phyloP scores from a whole-genome alignment of 2,113 vertebrate genomes.

The Bos javanicus region DNA sequence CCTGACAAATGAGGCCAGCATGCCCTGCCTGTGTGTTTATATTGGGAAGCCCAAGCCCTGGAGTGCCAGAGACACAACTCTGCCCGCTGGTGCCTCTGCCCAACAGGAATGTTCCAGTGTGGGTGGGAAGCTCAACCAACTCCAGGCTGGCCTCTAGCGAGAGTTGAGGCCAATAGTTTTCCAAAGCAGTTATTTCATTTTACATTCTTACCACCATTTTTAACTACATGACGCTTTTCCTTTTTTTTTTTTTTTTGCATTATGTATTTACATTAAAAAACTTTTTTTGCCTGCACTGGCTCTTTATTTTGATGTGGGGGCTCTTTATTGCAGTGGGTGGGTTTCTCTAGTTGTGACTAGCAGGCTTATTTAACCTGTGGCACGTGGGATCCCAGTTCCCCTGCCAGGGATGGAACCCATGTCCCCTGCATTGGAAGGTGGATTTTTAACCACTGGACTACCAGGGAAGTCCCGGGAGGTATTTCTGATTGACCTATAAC shows the following conservation, averaged over 20 bases:
- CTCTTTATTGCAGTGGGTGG: background rate
- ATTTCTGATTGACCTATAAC: background rate
- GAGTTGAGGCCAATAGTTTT: background rate
- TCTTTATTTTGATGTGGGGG: background rate
- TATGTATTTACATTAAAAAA: background rate
- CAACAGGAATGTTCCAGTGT: background rate
- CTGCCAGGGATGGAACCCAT: background rate
- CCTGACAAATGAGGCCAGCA: background rate
- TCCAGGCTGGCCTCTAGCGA: background rate
- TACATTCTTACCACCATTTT: background rate
- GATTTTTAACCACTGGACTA: background rate
- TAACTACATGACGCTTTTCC: background rate
- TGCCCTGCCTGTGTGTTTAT: background rate
- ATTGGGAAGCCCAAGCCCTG: background rate
- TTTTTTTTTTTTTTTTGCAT: background rate
- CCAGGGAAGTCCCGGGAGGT: background rate
- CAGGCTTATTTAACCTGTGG: background rate
- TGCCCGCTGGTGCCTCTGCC: no score
- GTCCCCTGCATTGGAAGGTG: background rate
- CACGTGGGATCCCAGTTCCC: background rate
- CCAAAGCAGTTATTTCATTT: background rate
- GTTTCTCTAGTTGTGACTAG: background rate
- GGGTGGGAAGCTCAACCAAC: background rate
- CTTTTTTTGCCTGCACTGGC: background rate
- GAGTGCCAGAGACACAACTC: background rate